Base-by-base conservation (phyloP, 2,888 invertebrate genomes). In the Dryocosmus kuriphilus region DNA sequence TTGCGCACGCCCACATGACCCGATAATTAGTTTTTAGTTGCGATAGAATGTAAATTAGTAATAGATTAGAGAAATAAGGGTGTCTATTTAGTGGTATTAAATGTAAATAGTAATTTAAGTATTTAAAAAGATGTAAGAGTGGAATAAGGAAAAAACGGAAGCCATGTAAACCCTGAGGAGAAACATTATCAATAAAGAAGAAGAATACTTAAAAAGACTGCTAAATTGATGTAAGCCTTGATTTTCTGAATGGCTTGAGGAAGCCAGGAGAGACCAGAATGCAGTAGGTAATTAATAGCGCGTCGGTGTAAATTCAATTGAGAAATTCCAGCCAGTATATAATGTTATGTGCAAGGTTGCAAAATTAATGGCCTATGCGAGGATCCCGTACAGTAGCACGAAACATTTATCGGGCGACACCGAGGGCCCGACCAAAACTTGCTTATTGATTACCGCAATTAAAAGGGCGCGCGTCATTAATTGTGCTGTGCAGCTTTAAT, bases 371-470 rank as follows among this genome's bases (percentile, higher is more conserved):
- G 83, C 83, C 79, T 81, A 80, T 81, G 80, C 80, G 75, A 78
- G 80, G 82, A 83, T 83, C 83, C 78, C 82, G 83, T 85, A 88
- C 91, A 86, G 90, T 91, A 90, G 90, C 91, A 87, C 87, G 88
- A 88, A 90, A 88, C 89, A 88, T 90, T 90, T 89, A 90, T 89
- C 89, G 87, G 85, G 82, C 86, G 88, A 88, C 86, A 81, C 84
- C 79, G 63, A 51, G 51, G 30, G 30, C 71, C 65, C 63, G 80
- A 77, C 80, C 84, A 81, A 79, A 77, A 82, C 82, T 81, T 82
- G 81, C 80, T 88, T 90, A 91, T 90, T 90, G 88, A 90, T 90
- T 88, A 89, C 79, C 76, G 90, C 88, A 89, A 91, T 91, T 91
- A 91, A 90, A 89, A 84, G 83, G 83, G 85, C 86, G 88, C 87